Base-by-base conservation (phyloP, 1,140 invertebrate species). In the Wiebesia pumilae region DNA sequence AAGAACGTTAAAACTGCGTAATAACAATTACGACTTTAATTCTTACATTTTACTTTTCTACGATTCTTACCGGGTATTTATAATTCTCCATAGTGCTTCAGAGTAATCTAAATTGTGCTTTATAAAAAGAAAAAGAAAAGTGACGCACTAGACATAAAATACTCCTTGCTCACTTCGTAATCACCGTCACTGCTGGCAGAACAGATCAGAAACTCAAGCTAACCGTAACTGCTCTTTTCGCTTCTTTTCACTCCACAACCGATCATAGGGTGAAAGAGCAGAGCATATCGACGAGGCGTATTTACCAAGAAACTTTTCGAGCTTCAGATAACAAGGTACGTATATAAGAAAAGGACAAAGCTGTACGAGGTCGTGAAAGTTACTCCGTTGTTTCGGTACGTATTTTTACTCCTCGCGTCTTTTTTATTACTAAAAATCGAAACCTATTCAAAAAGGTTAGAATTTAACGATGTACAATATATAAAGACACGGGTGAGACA, bases 251-350 rank as follows among this genome's bases (percentile, higher is more conserved):
- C 47, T 77, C 40, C 3, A 4, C 16, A 40, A 54, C 21, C 75
- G 3, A 12, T 80, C 38, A n/a, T 7, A 24, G 75, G 54, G 35
- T 80, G 78, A 38, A 27, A 62, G 19, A 47, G 54, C 30, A 80
- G 16, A 81, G 24, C 33, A 58, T 16, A 81, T 69, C 65, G 30
- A 43, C 80, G 80, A 30, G 38, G 38, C 80, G 62, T 51, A 47
- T 71, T 38, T 82, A 69, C 62, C 54, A 24, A 81, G 79, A 81
- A 65, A 81, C 58, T 81, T n/a, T 54, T 35, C 79, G 27, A 81
- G 79, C 33, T 58, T 65, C 35, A 35, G 79, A 81, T 81, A 69
- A 62, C 24, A 43, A 65, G 58, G 24, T 40, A 35, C 24, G 35
- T 27, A 75, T 16, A 78, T 7, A 30, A 19, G 24, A 21, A 1